These are phyloP conservation scores for Barypeithes pellucidus DNA, from an alignment of 2,888 invertebrate genomes.

Conservation along the genomic window DNA sequence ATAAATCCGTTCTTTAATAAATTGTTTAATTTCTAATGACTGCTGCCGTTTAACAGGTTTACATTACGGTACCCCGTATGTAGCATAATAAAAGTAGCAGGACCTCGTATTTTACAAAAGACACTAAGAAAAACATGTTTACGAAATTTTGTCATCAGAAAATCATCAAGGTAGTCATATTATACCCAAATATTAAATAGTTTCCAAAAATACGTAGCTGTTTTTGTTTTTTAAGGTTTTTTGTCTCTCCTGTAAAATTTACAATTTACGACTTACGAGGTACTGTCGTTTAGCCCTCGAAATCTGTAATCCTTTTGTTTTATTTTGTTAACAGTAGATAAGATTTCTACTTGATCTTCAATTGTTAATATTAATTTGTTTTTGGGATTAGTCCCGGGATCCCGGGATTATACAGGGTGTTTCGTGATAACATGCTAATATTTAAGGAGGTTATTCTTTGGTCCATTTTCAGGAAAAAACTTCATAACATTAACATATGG, in stretches of 20 bases:
- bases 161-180: neutral
- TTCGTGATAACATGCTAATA: too few species aligned
- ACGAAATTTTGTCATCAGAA: neutral
- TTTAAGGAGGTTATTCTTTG: too few species aligned
- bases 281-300: slow-evolving; percentile 1
- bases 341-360: too few species aligned
- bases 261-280: slow-evolving; percentile 3
- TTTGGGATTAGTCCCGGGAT: too few species aligned
- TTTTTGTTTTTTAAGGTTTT: neutral
- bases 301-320: too few species aligned
- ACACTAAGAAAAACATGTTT: neutral
- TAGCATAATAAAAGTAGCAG: neutral
- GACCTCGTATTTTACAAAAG: slow-evolving; percentile 1
- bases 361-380: too few species aligned
- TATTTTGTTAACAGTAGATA: too few species aligned
- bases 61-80: neutral
- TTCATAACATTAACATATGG: too few species aligned
- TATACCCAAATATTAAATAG: neutral
- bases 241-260: neutral
- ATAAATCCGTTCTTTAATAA: neutral
- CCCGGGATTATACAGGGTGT: too few species aligned
- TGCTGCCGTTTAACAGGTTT: neutral
- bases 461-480: too few species aligned
- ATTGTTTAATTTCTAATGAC: neutral
- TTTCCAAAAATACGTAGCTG: neutral